These are phyloP conservation scores for Sphyrna mokarran DNA, from an alignment of 2,113 vertebrate species.

Conservation along the genomic window DNA sequence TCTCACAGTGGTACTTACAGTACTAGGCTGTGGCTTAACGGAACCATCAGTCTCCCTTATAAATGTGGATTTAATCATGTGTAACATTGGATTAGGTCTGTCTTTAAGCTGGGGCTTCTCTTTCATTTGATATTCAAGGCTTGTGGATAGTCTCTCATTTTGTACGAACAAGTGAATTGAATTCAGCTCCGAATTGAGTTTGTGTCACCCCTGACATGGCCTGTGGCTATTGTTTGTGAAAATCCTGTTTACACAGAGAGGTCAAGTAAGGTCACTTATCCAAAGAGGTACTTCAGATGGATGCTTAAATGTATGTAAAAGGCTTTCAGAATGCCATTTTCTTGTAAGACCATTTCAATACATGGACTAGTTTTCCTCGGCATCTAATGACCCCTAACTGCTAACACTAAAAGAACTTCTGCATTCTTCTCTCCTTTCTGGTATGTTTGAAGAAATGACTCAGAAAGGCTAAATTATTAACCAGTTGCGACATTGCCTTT, in stretches of 20 bases:
- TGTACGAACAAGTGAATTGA: conserved; percentile 1
- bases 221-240: neutral
- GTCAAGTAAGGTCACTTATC: conserved; percentile 21
- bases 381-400: neutral
- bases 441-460: neutral
- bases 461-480: neutral
- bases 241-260: conserved; percentile 22
- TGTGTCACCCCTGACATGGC: conserved; percentile 22
- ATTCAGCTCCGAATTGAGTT: conserved; percentile 18
- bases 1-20: neutral
- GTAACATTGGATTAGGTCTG: conserved; percentile 35
- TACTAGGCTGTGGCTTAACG: neutral
- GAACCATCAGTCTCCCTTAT: neutral
- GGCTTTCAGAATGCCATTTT: neutral
- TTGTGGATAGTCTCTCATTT: neutral
- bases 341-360: neutral
- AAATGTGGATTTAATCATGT: conserved; percentile 31
- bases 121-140: conserved; percentile 30
- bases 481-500: neutral
- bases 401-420: neutral
- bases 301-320: neutral
- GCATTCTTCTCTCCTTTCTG: neutral
- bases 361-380: neutral
- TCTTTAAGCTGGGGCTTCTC: neutral
- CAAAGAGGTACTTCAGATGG: conserved; percentile 19